A percentile compares a stretch with the other conserved stretches of the same genome.
Evolutionary conservation across 2,888 invertebrate species (phyloP).

Genomic region (Ischnura elegans): DNA sequence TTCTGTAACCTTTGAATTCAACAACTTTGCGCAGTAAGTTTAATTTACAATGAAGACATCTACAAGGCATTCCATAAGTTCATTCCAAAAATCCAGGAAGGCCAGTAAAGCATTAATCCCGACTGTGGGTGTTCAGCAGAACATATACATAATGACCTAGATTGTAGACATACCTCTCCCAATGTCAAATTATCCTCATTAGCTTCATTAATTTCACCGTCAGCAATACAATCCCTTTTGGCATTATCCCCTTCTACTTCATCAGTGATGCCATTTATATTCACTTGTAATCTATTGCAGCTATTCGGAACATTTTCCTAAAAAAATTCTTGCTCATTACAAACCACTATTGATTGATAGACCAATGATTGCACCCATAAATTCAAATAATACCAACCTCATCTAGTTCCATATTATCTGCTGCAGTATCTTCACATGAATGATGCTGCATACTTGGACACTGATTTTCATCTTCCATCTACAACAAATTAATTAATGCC

Average conservation of each 20-base stretch:
- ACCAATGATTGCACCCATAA: background rate
- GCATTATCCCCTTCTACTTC: background rate
- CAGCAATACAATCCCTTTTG: background rate
- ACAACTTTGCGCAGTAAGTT: no score
- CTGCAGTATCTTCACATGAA: slow-evolving; percentile 41
- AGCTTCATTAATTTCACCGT: slow-evolving; percentile 50
- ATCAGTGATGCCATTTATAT: background rate
- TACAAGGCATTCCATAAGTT: no score
- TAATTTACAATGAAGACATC: no score
- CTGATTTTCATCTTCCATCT: background rate
- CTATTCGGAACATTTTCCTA: slow-evolving; percentile 69
- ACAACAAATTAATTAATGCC: background rate
- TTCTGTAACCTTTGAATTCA: no score
- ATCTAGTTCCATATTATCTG: background rate
- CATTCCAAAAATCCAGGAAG: no score
- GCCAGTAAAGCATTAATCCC: no score
- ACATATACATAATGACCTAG: no score
- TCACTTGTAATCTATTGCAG: slow-evolving; percentile 46
- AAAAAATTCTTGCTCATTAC: background rate
- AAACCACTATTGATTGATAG: background rate
- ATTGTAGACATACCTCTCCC: no score
- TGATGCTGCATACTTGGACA: background rate
- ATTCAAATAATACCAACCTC: background rate
- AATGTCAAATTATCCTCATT: no score
- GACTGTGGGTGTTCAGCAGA: no score